Base-by-base conservation (phyloP, 92 coral and sea anemone species). In the Phenganax stokvisi region DNA sequence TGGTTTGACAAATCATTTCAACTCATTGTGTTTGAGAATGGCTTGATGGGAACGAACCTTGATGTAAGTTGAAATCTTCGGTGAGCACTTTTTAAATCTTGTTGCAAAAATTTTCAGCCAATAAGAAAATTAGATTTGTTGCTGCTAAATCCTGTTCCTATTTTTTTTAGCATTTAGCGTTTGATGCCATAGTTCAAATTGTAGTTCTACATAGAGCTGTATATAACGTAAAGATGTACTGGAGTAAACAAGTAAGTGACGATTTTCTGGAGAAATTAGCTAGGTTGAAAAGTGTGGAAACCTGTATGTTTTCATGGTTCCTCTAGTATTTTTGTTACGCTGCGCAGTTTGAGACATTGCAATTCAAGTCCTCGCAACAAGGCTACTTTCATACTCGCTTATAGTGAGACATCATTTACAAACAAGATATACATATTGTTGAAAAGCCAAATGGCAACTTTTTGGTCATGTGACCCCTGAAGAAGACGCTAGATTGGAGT, bases 1-100 rank as follows among this genome's bases (percentile, higher is more conserved):
- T 94, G 98, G 98, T 94, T 94, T 87, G 98, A 94, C 90, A 94
- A 94, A 79, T 85, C 92, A 9, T 20, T 92, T 0, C 30, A 69
- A 7, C 3, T 92, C 13, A 17, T 94, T 29, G 84, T 76, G 10
- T 90, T 84, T 78, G 87, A 87, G 80, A 86, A 92, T 85, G 98
- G 98, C 10, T 72, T 66, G 12, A 53, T 94, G 63, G 97, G 88
- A 0, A 57, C 88, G 56, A 86, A 90, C 67, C 68, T 89, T 87
- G 97, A 94, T 81, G 98, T 94, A 87, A 89, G 98, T 9, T 9
- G 52, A 28, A 27, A 54, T 59, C 12, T 52, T 12, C 10, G 54
- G 2, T 20, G 12, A 7, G 12, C 54, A 57, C 7, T 67, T 66
- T 53, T 29, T 37, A 54, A 1, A 51, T 44, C 17, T 29, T 12